Conservation (phyloP, 2,797 vertebrate genomes). For the Oreortyx pictus region DNA sequence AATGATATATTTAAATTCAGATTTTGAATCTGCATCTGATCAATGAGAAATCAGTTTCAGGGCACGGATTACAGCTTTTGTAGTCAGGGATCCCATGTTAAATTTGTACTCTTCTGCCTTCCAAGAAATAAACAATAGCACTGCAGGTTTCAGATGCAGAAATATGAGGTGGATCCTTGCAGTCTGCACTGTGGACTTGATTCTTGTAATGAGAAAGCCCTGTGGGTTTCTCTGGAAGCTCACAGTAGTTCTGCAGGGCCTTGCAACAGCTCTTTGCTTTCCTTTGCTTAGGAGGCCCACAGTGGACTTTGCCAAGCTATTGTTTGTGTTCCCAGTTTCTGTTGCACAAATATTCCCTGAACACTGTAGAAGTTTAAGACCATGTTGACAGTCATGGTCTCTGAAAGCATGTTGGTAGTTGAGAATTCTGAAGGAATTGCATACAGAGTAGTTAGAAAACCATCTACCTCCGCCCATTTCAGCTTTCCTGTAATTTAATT, state of each 20-base stretch:
- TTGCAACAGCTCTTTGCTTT: background rate
- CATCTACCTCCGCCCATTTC: background rate
- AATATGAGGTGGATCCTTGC: background rate
- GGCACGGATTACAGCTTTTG: background rate
- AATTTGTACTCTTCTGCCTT: background rate
- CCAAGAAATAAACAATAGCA: background rate
- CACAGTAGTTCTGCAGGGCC: background rate
- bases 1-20: background rate
- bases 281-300: fast-evolving
- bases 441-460: background rate
- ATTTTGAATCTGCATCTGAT: background rate
- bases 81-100: background rate
- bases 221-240: background rate
- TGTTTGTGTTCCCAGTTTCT: background rate
- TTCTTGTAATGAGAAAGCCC: background rate
- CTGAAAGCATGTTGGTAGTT: background rate
- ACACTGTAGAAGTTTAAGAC: background rate
- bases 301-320: background rate
- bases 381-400: fast-evolving
- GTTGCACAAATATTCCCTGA: background rate
- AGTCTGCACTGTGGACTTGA: background rate
- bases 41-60: background rate
- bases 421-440: background rate
- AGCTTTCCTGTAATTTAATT: background rate
- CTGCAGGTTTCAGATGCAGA: background rate